Evolutionary conservation across 2,888 invertebrate genomes (phyloP), one percentile per base, ranked within the genome.

Genomic region (Empis stercorea): DNA sequence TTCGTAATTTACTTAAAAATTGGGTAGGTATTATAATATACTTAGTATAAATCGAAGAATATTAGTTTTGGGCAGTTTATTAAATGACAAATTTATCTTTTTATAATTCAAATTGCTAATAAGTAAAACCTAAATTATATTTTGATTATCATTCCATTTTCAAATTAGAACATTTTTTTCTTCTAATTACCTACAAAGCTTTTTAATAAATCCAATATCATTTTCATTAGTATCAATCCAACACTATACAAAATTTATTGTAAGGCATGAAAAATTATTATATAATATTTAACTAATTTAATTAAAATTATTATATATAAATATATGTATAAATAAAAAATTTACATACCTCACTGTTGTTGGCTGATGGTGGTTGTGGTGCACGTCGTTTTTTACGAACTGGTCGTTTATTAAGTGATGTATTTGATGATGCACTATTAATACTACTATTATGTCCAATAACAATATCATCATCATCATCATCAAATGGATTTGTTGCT

Each of bases 321-420:
- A 34, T 34, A 13, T 32, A 32, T 13, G 3, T 13, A 13, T 32
- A 32, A 32, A 5, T 13, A 32, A 5, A 32, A 32, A 32, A 32
- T 6, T 10, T 32, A 32, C 4, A 32, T 34, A 34, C 34, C 34
- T 4, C n/a, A 34, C 13, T 34, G 9, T 27, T 27, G 2, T 27
- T 27, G 2, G 32, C 15, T 40, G 14, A 20, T 20, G 73, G 81
- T 6, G 79, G 77, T 44, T 72, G 73, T 1, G 81, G 78, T 1
- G 80, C 80, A 51, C 74, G 73, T 52, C 78, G 73, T 64, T 81
- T 81, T 67, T 80, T 81, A 30, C 78, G 72, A 13, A 74, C 66
- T 32, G 73, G 73, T 32, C 73, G 71, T 43, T 76, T 73, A 40
- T 74, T 55, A 20, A 45, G 50, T 14, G 44, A 59, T 38, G 63